Evolutionary conservation across 2,113 vertebrate species (phyloP).

Genomic region (Raphicerus campestris): DNA sequence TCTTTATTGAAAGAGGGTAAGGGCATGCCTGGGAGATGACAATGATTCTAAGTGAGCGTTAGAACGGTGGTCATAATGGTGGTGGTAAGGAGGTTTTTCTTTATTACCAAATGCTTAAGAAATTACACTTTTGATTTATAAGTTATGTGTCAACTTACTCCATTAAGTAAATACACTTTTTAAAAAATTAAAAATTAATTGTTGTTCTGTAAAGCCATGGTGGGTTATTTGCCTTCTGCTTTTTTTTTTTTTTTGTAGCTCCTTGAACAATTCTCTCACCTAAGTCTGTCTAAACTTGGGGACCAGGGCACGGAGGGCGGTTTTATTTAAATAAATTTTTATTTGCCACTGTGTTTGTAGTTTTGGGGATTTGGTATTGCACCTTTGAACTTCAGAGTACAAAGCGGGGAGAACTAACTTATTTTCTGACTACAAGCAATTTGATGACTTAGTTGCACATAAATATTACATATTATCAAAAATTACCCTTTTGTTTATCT

Average conservation of each 20-base stretch:
- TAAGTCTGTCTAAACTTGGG: not conserved
- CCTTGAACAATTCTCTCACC: not conserved
- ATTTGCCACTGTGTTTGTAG: not conserved
- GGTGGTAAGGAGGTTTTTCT: not conserved
- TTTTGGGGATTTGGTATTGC: not conserved
- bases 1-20: not conserved
- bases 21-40: not conserved
- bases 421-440: not conserved
- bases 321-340: not conserved
- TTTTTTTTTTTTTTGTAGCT: not conserved
- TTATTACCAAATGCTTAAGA: not conserved
- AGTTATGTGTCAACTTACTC: not conserved
- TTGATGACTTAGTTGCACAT: not conserved
- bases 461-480: not conserved
- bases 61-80: not conserved
- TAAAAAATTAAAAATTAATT: not conserved
- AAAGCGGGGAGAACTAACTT: not conserved
- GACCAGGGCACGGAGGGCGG: fast-evolving
- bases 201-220: not conserved
- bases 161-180: not conserved
- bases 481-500: not conserved
- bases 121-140: slow-evolving; percentile 7
- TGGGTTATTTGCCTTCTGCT: not conserved
- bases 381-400: not conserved
- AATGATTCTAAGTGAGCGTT: not conserved